These are phyloP conservation scores for Ceratina calcarata DNA, from an alignment of 1,140 invertebrate species.

Conservation along the genomic window DNA sequence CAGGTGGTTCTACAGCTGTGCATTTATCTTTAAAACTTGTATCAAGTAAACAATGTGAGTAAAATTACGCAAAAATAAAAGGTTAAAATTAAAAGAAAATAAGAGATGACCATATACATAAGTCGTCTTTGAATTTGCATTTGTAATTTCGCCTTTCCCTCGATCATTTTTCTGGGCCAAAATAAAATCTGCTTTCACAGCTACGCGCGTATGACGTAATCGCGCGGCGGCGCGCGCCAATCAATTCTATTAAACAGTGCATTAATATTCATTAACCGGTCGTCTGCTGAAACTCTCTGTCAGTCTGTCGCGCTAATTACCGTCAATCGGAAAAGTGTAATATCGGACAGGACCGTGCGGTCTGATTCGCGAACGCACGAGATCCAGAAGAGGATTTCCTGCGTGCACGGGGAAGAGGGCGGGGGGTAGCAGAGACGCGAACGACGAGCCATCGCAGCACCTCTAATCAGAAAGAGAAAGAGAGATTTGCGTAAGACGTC, in stretches of 20 bases:
- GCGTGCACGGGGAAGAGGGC: background rate
- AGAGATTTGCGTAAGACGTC: constrained; percentile 59
- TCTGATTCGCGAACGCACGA: background rate
- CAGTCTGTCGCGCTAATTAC: constrained; percentile 42
- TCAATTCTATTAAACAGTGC: constrained; percentile 47
- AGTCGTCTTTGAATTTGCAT: too few relatives aligned
- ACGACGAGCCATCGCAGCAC: too few relatives aligned
- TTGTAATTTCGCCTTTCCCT: too few relatives aligned
- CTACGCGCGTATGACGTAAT: constrained; percentile 22
- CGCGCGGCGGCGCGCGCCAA: constrained; percentile 11
- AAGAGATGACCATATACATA: too few relatives aligned
- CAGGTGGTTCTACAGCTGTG: constrained; percentile 2
- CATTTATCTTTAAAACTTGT: background rate
- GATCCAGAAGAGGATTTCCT: background rate
- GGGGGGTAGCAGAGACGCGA: background rate
- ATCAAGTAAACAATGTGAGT: too few relatives aligned
- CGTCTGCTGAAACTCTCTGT: constrained; percentile 26
- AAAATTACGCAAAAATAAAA: too few relatives aligned
- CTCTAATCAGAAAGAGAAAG: background rate
- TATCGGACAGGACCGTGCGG: constrained; percentile 17
- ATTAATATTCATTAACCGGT: constrained; percentile 49
- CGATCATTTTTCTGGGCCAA: too few relatives aligned
- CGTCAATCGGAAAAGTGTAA: constrained; percentile 22
- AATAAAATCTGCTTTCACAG: too few relatives aligned
- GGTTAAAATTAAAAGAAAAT: too few relatives aligned